Evolutionary conservation across 35 echinoderm and acorn worm genomes (phyloP).

Genomic region (Diadema setosum): DNA sequence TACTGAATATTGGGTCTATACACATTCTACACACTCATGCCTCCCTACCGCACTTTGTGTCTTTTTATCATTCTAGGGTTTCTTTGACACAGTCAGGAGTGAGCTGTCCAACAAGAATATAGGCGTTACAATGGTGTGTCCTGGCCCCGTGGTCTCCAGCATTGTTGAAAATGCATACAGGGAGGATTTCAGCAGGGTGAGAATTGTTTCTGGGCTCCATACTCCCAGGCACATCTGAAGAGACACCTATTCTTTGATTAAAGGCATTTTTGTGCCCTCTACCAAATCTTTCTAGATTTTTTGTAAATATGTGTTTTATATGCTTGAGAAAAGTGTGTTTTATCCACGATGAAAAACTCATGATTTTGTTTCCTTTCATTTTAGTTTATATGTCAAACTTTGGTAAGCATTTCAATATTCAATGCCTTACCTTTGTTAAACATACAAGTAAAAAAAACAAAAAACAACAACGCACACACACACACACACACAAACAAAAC

Average conservation of each 20-base stretch:
- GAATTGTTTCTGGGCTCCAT: too few relatives aligned
- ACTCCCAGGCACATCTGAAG: too few relatives aligned
- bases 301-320: not conserved
- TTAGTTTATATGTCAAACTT: too few relatives aligned
- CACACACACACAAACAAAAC: too few relatives aligned
- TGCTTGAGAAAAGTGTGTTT: not conserved
- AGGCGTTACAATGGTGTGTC: conserved; percentile 66
- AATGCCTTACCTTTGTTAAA: too few relatives aligned
- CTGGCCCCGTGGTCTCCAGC: conserved; percentile 72
- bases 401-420: too few relatives aligned
- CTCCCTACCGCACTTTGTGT: too few relatives aligned
- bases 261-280: not conserved
- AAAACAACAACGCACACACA: too few relatives aligned
- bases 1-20: too few relatives aligned
- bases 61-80: conserved; percentile 61
- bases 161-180: conserved; percentile 66
- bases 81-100: conserved; percentile 56
- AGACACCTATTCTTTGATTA: not conserved
- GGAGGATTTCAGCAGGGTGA: conserved; percentile 62
- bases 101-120: conserved; percentile 56
- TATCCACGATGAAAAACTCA: not conserved
- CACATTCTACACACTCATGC: too few relatives aligned
- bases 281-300: not conserved
- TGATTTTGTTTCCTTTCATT: not conserved
- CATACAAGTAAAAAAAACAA: too few relatives aligned